Conservation (phyloP, 2,888 invertebrate genomes). For the Tinea trinotella region DNA sequence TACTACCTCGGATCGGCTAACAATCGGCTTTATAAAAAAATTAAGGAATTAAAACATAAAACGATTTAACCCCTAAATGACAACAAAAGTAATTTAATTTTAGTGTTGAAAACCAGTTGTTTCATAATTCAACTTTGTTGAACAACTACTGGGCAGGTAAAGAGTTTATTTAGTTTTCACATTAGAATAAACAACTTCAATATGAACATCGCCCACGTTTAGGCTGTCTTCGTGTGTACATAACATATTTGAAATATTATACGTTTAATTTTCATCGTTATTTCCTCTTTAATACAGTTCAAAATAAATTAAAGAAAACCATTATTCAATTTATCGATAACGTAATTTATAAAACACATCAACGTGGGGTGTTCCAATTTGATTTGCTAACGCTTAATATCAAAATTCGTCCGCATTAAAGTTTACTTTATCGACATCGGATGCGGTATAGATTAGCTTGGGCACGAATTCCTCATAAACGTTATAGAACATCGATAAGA, state of each 20-base stretch:
- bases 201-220: conserved; percentile 6
- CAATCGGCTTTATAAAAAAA: too few relatives aligned
- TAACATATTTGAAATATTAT: not conserved
- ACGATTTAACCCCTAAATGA: too few relatives aligned
- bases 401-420: not conserved
- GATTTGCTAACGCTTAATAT: not conserved
- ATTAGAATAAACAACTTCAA: not conserved
- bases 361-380: not conserved
- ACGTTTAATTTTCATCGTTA: conserved; percentile 1
- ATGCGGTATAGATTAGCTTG: not conserved
- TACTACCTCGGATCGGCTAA: too few relatives aligned
- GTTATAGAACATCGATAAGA: conserved; percentile 53
- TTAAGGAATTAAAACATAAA: too few relatives aligned
- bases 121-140: not conserved
- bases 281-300: not conserved
- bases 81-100: not conserved
- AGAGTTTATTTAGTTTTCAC: not conserved
- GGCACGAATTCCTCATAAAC: conserved; percentile 62
- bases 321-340: not conserved
- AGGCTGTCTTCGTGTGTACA: not conserved
- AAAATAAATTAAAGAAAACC: not conserved
- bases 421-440: not conserved
- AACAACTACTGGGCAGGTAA: not conserved
- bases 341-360: conserved; percentile 6
- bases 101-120: not conserved